These are phyloP conservation scores for Xestia xanthographa DNA, from an alignment of 2,888 invertebrate genomes.

Conservation along the genomic window DNA sequence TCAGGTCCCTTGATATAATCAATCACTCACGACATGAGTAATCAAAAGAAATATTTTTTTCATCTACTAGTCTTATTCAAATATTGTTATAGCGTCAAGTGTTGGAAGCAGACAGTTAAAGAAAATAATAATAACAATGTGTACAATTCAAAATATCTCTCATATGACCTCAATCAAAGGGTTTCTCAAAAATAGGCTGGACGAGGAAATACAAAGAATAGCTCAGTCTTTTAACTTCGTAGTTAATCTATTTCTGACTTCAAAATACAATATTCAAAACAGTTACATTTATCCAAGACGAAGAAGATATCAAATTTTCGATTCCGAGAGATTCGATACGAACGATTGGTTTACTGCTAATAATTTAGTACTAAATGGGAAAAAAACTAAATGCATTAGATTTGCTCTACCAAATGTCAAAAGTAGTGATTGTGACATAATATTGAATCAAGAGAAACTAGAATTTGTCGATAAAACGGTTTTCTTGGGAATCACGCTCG, in stretches of 20 bases:
- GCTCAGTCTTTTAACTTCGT: conserved; percentile 12
- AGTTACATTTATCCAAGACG: conserved; percentile 22
- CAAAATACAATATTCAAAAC: conserved; percentile 19
- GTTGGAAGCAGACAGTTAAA: neutral
- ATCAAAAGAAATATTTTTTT: neutral
- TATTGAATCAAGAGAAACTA: no score
- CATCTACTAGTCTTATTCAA: neutral
- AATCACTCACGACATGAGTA: neutral
- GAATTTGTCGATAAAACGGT: no score
- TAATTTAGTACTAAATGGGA: no score
- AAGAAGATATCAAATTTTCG: neutral
- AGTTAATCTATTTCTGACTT: conserved; percentile 11
- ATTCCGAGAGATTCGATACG: no score
- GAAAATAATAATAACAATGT: neutral
- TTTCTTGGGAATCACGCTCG: no score
- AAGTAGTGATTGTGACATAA: no score
- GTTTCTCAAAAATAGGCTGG: neutral
- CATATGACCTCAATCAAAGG: neutral
- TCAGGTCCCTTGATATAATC: neutral
- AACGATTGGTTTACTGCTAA: no score
- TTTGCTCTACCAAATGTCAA: no score
- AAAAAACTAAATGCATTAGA: no score
- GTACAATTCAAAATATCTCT: neutral
- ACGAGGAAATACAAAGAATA: conserved; percentile 15
- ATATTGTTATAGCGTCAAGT: neutral